These are phyloP conservation scores for Ibidorhyncha struthersii DNA, from an alignment of 2,113 vertebrate genomes.

Conservation along the genomic window DNA sequence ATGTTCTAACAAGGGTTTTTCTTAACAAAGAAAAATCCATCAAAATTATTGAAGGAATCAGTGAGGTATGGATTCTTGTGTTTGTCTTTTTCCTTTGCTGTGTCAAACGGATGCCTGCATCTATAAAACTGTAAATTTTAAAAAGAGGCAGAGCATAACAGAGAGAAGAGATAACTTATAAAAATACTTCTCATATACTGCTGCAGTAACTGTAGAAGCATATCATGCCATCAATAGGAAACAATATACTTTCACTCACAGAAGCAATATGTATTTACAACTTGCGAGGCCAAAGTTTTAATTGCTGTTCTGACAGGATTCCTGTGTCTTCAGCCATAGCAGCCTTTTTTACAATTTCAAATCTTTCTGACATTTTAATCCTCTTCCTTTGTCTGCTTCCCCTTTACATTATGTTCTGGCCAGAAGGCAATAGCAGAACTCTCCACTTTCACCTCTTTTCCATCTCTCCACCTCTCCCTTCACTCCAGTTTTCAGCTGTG, in stretches of 20 bases:
- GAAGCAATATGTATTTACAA: background rate
- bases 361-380: background rate
- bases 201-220: background rate
- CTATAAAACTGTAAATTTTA: background rate
- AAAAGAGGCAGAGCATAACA: background rate
- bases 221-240: background rate
- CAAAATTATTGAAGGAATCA: conserved; percentile 1
- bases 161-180: background rate
- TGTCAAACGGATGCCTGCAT: background rate
- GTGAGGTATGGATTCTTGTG: background rate
- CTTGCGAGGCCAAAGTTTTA: background rate
- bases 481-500: background rate
- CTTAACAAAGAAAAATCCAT: conserved; percentile 5
- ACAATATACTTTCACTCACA: background rate
- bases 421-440: background rate
- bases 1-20: background rate
- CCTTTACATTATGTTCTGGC: background rate
- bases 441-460: background rate
- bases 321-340: background rate
- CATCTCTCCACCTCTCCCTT: background rate
- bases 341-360: background rate
- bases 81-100: background rate
- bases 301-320: background rate
- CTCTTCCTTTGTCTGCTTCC: background rate
- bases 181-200: background rate